Evolutionary conservation across 1,140 invertebrate species (phyloP).

Genomic region (Anastatus disparis): DNA sequence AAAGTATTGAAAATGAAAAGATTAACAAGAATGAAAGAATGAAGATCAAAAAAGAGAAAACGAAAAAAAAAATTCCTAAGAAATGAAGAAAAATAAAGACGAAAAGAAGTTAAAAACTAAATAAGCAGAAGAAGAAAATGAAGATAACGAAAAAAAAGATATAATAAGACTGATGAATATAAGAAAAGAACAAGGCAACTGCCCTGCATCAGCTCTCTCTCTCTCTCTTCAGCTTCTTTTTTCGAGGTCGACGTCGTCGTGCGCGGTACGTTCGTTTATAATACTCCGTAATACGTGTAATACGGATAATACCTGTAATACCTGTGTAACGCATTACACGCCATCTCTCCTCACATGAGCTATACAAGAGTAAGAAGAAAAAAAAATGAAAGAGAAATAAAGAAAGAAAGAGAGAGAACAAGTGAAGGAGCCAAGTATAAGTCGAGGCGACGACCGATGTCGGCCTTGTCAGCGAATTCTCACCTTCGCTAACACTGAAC

Average conservation of each 20-base stretch:
- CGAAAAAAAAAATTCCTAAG: background rate
- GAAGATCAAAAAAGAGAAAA: background rate
- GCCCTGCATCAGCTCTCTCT: conserved; percentile 43
- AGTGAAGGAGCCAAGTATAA: too few relatives aligned
- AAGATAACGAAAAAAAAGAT: conserved; percentile 7
- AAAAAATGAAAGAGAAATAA: too few relatives aligned
- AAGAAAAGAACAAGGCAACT: conserved; percentile 30
- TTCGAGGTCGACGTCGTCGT: conserved; percentile 60
- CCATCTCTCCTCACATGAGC: conserved; percentile 46
- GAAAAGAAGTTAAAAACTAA: background rate
- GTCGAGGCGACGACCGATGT: conserved; percentile 34
- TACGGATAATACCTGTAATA: conserved; percentile 65
- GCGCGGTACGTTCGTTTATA: conserved; percentile 59
- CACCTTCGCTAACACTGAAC: conserved; percentile 8
- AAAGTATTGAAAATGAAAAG: too few relatives aligned
- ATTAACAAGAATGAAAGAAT: background rate
- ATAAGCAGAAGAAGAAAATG: conserved; percentile 34
- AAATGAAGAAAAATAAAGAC: conserved; percentile 12
- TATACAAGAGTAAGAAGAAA: too few relatives aligned
- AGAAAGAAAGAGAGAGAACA: too few relatives aligned
- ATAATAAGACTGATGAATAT: background rate
- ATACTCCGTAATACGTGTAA: conserved; percentile 64
- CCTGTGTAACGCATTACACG: conserved; percentile 61
- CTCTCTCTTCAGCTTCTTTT: too few relatives aligned
- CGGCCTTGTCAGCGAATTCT: conserved; percentile 41